Percentiles rank a stretch among this genome's conserved stretches.
Evolutionary conservation across 2,797 vertebrate genomes (phyloP).

Genomic region (Lithobates pipiens): DNA sequence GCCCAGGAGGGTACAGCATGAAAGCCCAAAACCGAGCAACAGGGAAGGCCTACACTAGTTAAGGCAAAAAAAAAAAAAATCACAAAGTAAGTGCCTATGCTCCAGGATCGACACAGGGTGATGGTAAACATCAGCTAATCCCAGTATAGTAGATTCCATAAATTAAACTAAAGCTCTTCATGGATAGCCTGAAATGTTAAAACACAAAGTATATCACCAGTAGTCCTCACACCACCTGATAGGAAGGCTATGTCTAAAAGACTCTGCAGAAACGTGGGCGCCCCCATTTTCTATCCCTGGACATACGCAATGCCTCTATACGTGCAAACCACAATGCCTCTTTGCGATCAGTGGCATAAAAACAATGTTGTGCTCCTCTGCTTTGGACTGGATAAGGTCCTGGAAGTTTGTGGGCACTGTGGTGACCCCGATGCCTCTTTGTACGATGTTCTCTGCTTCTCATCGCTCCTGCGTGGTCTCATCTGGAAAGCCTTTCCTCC

Average conservation of each 20-base stretch:
- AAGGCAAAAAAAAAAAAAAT: no score
- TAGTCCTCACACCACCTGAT: no score
- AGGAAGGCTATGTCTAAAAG: conserved; percentile 88
- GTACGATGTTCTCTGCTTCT: conserved; percentile 90
- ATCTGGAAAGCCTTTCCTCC: conserved; percentile 96
- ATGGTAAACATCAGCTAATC: no score
- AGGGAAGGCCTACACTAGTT: no score
- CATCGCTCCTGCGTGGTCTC: conserved; percentile 94
- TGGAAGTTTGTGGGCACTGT: conserved; percentile 94
- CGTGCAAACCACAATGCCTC: conserved; percentile 93
- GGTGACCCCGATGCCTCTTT: conserved; percentile 77
- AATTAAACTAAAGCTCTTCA: no score
- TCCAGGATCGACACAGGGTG: no score
- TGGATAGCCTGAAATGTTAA: no score
- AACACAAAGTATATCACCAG: no score
- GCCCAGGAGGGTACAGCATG: no score
- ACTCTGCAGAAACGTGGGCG: conserved; percentile 95
- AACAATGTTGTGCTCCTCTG: conserved; percentile 97
- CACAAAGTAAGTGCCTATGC: background rate
- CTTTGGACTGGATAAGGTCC: conserved; percentile 96
- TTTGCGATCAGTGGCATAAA: conserved; percentile 97
- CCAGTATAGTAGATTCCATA: no score
- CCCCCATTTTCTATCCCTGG: conserved; percentile 98
- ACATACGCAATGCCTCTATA: conserved; percentile 96
- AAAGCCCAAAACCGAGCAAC: no score